Percentiles rank a stretch among this genome's conserved stretches.
Conservation (phyloP, 2,113 vertebrate genomes). For the Pluvialis apricaria region DNA sequence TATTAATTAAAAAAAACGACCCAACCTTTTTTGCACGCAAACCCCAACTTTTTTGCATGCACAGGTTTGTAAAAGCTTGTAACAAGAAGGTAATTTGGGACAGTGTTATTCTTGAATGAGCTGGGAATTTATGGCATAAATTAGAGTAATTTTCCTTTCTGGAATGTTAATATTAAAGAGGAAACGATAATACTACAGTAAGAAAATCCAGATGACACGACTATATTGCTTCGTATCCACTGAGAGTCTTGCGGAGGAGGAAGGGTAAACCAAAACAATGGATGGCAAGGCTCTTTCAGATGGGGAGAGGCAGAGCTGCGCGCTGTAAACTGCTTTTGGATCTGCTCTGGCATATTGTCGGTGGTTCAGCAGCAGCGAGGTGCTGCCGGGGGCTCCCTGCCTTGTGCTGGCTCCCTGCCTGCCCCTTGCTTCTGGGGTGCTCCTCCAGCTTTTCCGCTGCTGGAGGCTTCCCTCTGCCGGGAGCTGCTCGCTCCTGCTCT, state of each 20-base stretch:
- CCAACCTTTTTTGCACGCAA: neutral
- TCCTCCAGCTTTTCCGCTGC: neutral
- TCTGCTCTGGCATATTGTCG: accelerated
- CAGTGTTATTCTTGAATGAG: neutral
- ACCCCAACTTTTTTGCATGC: neutral
- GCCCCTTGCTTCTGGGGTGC: neutral
- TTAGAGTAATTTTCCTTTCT: constrained; percentile 14
- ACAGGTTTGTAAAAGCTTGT: neutral
- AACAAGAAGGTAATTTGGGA: neutral
- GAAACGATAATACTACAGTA: neutral
- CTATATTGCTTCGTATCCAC: neutral
- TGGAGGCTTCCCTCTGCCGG: neutral
- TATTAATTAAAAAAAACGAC: neutral
- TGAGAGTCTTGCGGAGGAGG: neutral
- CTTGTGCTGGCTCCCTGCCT: neutral
- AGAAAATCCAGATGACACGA: constrained; percentile 13
- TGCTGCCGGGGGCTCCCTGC: neutral
- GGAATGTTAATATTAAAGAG: constrained; percentile 30
- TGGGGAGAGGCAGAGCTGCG: accelerated
- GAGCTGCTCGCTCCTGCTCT: neutral
- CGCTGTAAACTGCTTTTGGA: neutral
- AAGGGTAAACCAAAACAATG: neutral
- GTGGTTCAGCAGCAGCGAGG: neutral
- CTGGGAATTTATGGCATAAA: constrained; percentile 5
- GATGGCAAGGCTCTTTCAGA: neutral